Evolutionary conservation across 2,797 vertebrate genomes (phyloP).

Genomic region (Onychomys torridus): DNA sequence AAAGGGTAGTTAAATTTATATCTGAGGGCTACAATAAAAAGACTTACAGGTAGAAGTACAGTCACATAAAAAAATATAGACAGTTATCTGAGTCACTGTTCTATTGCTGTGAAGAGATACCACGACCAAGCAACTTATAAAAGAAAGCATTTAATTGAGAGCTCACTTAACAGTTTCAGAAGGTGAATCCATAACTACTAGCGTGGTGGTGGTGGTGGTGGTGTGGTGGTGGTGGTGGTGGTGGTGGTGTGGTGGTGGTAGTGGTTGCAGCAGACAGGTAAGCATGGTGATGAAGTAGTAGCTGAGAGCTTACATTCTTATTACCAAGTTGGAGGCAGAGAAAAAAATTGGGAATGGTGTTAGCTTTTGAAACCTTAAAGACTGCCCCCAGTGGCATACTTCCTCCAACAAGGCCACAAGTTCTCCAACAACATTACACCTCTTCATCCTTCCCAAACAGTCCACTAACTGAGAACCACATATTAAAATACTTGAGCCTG

Average conservation of each 20-base stretch:
- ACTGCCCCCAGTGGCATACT: neutral
- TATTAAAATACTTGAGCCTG: neutral
- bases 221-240: too few relatives aligned
- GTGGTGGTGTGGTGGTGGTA: too few relatives aligned
- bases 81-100: neutral
- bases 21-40: neutral
- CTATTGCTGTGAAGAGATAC: neutral
- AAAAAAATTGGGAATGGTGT: neutral
- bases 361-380: neutral
- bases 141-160: neutral
- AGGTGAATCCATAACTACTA: neutral
- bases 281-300: neutral
- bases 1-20: neutral
- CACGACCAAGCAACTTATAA: neutral
- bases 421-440: neutral
- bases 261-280: neutral
- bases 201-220: neutral
- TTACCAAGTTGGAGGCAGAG: neutral
- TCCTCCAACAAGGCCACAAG: neutral
- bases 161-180: neutral
- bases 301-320: neutral
- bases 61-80: constrained; percentile 16
- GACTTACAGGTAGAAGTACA: neutral
- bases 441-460: neutral
- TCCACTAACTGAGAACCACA: neutral